A percentile compares a stretch with the other conserved stretches of the same genome.
These are phyloP conservation scores for Neuroscelio doddi DNA, from an alignment of 2,888 invertebrate species.

Conservation along the genomic window DNA sequence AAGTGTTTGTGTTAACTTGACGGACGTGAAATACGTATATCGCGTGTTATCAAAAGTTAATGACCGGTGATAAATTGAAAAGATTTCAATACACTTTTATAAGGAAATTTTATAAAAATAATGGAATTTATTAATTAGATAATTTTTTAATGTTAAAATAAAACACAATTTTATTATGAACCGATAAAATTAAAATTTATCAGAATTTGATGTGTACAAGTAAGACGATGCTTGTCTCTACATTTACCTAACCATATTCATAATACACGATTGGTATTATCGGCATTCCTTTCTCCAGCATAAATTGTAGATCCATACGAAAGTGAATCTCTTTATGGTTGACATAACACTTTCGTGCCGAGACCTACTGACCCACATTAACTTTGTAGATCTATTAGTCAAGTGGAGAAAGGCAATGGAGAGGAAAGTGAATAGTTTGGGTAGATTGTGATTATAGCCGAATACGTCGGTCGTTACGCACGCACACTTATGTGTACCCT, in stretches of 20 bases:
- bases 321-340: slow-evolving; percentile 63
- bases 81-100: too few relatives aligned
- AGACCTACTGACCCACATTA: slow-evolving; percentile 65
- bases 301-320: slow-evolving; percentile 53
- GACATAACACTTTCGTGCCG: slow-evolving; percentile 58
- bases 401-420: slow-evolving; percentile 37
- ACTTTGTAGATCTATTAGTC: slow-evolving; percentile 32
- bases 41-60: too few relatives aligned
- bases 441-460: slow-evolving; percentile 6
- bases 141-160: too few relatives aligned
- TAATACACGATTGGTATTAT: slow-evolving; percentile 39
- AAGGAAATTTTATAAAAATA: too few relatives aligned
- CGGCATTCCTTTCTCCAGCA: slow-evolving; percentile 44
- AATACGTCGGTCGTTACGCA: slow-evolving; percentile 2
- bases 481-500: too few relatives aligned
- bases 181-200: too few relatives aligned
- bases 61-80: too few relatives aligned
- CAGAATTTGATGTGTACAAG: too few relatives aligned
- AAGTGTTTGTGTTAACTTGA: too few relatives aligned
- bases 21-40: too few relatives aligned
- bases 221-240: neutral
- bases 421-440: slow-evolving; percentile 38
- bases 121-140: too few relatives aligned
- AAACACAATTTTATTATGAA: too few relatives aligned
- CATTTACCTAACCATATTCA: slow-evolving; percentile 29